phyloP scores from a whole-genome alignment of 1,140 invertebrate genomes.

The Aporrectodea caliginosa region DNA sequence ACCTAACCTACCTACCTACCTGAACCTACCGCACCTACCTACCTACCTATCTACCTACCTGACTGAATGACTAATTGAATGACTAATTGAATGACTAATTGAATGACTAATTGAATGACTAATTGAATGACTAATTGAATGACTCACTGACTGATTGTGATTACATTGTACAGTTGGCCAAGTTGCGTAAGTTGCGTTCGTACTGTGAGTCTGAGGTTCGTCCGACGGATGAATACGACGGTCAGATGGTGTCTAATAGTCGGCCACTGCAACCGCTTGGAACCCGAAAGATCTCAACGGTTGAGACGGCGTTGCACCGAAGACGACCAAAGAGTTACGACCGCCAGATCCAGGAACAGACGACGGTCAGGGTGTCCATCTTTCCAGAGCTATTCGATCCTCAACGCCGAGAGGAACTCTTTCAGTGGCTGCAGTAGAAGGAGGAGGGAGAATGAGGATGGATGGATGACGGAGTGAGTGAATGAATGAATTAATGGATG shows the following conservation, averaged over 20 bases:
- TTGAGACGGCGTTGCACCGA: neutral
- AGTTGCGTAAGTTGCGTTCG: constrained; percentile 15
- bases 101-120: too few relatives aligned
- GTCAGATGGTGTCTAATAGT: constrained; percentile 4
- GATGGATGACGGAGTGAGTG: too few relatives aligned
- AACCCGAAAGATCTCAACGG: constrained; percentile 18
- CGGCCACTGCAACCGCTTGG: constrained; percentile 18
- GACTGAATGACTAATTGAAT: too few relatives aligned
- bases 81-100: too few relatives aligned
- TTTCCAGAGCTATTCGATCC: constrained; percentile 21
- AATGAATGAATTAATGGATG: too few relatives aligned
- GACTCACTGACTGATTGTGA: too few relatives aligned
- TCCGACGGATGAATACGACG: constrained; percentile 20
- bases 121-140: too few relatives aligned
- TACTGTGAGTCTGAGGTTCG: constrained; percentile 18
- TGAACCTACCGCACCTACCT: too few relatives aligned
- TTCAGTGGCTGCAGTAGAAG: constrained; percentile 22
- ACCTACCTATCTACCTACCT: too few relatives aligned
- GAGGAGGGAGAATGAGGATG: neutral
- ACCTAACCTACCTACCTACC: too few relatives aligned
- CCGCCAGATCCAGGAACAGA: constrained; percentile 17
- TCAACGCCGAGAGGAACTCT: constrained; percentile 19
- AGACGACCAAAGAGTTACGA: constrained; percentile 23
- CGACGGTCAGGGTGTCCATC: constrained; percentile 24
- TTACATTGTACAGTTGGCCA: constrained; percentile 13